Evolutionary conservation across 2,113 vertebrate species (phyloP).

Genomic region (Percopsis transmontana): DNA sequence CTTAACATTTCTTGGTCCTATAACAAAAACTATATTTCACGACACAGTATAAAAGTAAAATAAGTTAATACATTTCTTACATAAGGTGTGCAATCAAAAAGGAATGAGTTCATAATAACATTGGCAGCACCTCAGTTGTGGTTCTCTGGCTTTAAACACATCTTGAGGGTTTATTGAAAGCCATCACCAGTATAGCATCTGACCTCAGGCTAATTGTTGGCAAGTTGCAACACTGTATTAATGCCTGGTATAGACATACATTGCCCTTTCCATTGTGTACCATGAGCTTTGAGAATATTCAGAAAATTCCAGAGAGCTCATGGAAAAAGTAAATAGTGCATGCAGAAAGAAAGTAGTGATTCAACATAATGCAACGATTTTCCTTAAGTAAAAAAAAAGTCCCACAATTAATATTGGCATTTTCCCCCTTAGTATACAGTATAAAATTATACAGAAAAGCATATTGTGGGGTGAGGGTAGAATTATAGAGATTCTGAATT

Average conservation of each 20-base stretch:
- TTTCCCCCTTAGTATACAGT: constrained; percentile 17
- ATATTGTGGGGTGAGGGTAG: no score
- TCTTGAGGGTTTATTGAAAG: no score
- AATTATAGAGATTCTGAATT: no score
- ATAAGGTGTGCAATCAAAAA: constrained; percentile 49
- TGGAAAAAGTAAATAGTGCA: constrained; percentile 38
- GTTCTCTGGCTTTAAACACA: no score
- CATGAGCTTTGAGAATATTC: constrained; percentile 7
- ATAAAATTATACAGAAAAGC: neutral
- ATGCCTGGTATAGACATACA: neutral
- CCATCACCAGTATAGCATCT: no score
- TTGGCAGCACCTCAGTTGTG: neutral
- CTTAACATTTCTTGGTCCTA: neutral
- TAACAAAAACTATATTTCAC: constrained; percentile 1
- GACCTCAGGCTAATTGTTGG: no score
- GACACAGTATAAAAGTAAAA: constrained; percentile 42
- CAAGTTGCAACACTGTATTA: no score
- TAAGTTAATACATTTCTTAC: constrained; percentile 26
- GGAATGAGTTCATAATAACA: constrained; percentile 3
- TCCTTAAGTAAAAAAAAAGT: neutral
- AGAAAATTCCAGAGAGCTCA: constrained; percentile 13
- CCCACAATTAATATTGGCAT: constrained; percentile 23
- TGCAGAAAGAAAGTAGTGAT: constrained; percentile 24
- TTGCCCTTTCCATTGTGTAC: neutral
- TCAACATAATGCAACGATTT: constrained; percentile 28